Base-by-base conservation (phyloP, 2,797 vertebrate species). In the Nothura maculosa region DNA sequence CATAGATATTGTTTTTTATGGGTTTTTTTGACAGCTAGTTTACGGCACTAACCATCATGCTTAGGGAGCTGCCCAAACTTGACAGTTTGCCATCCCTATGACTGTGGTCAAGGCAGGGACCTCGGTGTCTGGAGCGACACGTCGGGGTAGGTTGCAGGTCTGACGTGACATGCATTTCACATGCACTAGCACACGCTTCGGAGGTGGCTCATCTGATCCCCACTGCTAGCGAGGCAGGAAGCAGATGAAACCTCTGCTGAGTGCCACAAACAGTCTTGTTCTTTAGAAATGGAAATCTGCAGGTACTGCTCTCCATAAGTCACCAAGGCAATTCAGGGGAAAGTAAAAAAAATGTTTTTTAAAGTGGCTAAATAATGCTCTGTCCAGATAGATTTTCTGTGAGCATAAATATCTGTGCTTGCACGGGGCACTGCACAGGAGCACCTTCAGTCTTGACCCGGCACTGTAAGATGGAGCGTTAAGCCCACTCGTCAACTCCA, bases 161-260 rank as follows among this genome's bases (percentile, higher is more conserved):
- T 86, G 32, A 5, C 10, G 27, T 43, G 30, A 60, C 28, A 52
- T n/a, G 20, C 27, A 17, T 27, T 52, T 80, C 57, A 9, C 0
- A 0, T 21, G 38, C 2, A 66, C 13, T 86, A 60, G 12, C 0
- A 0, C 15, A 34, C 2, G 79, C 15, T 86, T 48, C 68, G 42
- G 61, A 3, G 9, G 24, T 43, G 55, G 12, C 9, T 88, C 55
- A 60, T 34, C 19, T 55, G 52, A 8, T 45, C 32, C 16, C 48
- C 63, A 11, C 30, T 77, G 43, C 28, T 55, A 43, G 25, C 64
- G 43, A 22, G 22, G 14, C 20, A 83, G n/a, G 17, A 67, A n/a
- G 40, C 17, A 77, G 87, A 94, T n/a, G 90, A 79, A 32, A 57
- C 14, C 17, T 67, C 66, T 88, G 25, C 34, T 40, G 14, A 27